Evolutionary conservation across 2,888 invertebrate species (phyloP).

Genomic region (Fragum whitleyi): DNA sequence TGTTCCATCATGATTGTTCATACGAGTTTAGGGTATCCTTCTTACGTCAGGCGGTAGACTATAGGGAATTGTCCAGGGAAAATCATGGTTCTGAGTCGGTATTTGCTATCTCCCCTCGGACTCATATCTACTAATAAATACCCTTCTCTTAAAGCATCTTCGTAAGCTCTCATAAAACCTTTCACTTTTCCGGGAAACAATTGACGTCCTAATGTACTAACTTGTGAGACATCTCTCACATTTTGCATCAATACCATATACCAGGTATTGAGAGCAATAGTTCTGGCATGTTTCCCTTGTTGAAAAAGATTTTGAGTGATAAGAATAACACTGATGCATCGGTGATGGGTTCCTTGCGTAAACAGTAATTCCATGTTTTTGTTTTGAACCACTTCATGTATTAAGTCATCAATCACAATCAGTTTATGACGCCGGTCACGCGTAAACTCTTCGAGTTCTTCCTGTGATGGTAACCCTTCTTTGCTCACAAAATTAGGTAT

Average conservation of each 20-base stretch:
- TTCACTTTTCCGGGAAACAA: slow-evolving; percentile 29
- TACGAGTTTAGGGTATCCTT: neutral
- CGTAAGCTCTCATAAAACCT: slow-evolving; percentile 31
- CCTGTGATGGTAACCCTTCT: slow-evolving; percentile 26
- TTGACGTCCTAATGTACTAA: slow-evolving; percentile 11
- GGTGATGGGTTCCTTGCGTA: slow-evolving; percentile 43
- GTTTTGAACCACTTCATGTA: slow-evolving; percentile 32
- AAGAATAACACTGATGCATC: slow-evolving; percentile 25
- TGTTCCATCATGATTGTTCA: slow-evolving; percentile 36
- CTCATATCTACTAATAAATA: slow-evolving; percentile 36
- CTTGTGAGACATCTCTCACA: slow-evolving; percentile 22
- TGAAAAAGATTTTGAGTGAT: slow-evolving; percentile 25
- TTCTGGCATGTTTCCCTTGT: slow-evolving; percentile 32
- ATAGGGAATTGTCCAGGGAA: slow-evolving; percentile 34
- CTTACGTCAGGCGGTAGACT: slow-evolving; percentile 34
- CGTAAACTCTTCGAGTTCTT: slow-evolving; percentile 45
- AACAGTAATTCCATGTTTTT: slow-evolving; percentile 42
- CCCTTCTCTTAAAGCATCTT: slow-evolving; percentile 29
- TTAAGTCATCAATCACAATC: slow-evolving; percentile 44
- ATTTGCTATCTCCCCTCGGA: slow-evolving; percentile 20
- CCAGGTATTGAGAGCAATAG: slow-evolving; percentile 43
- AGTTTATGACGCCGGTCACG: slow-evolving; percentile 21
- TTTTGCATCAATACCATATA: slow-evolving; percentile 36
- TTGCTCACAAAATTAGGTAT: slow-evolving; percentile 36
- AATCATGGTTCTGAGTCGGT: slow-evolving; percentile 26